Conservation (phyloP, 2,113 vertebrate species). For the Leptobrachium leishanense region DNA sequence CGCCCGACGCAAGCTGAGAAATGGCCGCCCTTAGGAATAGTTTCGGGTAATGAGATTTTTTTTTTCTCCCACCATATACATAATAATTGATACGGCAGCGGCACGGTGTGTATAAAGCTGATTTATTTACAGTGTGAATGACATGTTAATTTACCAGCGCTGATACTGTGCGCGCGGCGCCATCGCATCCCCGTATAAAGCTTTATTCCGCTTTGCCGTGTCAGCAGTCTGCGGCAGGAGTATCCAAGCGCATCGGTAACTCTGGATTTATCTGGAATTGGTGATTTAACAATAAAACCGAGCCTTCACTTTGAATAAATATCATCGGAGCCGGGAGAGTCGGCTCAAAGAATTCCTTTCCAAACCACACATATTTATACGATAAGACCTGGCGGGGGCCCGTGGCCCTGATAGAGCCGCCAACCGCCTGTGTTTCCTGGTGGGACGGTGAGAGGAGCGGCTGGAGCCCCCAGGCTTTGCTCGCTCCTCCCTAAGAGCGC, state of each 20-base stretch:
- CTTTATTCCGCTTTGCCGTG: conserved; percentile 3
- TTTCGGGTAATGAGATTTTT: conserved; percentile 27
- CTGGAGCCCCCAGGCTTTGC: too few species aligned
- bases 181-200: neutral
- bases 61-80: neutral
- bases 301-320: conserved; percentile 22
- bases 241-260: neutral
- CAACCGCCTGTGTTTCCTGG: too few species aligned
- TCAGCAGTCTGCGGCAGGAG: conserved; percentile 14
- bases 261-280: conserved; percentile 12
- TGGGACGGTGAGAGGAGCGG: too few species aligned
- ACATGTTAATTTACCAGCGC: conserved; percentile 42
- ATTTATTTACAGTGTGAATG: conserved; percentile 38
- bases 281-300: conserved; percentile 32
- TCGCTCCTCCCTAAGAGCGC: too few species aligned
- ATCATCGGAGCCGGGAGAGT: too few species aligned
- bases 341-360: too few species aligned
- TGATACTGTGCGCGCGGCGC: neutral
- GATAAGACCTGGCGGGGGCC: too few species aligned
- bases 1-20: neutral
- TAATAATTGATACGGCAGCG: conserved; percentile 24
- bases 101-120: conserved; percentile 12
- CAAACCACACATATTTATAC: too few species aligned
- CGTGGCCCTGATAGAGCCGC: too few species aligned
- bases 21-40: conserved; percentile 8